Evolutionary conservation across 1,140 invertebrate species (phyloP), one percentile per base, ranked within the genome.

Genomic region (Drosophila navojoa): DNA sequence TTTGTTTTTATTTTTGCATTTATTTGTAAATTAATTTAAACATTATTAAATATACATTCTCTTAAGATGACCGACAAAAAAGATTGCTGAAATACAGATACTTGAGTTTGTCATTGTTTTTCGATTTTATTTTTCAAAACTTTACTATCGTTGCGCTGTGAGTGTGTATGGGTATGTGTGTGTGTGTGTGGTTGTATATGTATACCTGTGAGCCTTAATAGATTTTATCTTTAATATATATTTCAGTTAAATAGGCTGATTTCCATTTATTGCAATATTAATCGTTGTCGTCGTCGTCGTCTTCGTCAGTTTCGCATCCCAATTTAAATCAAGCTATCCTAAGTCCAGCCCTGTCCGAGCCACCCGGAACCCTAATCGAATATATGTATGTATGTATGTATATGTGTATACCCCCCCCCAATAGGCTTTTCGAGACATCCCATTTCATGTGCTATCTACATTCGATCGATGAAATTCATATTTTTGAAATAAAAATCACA

Each of bases 1-100:
- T 60, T 47, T 49, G 47, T n/a, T 70, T 74, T 64, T 52, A 68
- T 6, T 29, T 6, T 29, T 59, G 54, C 54, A 71, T 66, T 66
- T 68, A 59, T n/a, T 70, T 74, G 60, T 52, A 68, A 77, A 75
- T 81, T 85, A 81, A 86, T 81, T 86, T 77, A 86, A 71, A 81
- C 75, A 86, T 85, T 85, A 78, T 85, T 85, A 78, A 81, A 86
- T 85, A 81, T 85, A 85, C 81, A 85, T 69, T 81, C 76, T 86
- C 59, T 85, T 86, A 86, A 78, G 66, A 78, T 78, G 78, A 71
- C 77, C 66, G 76, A 72, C 72, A 74, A 75, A 69, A 76, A 76
- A 66, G 44, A 54, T 67, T 67, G 42, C 60, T 71, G 60, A 66
- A 71, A 66, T 38, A 38, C 35, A 71, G 44, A 13, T 64, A 55